A percentile compares a stretch with the other conserved stretches of the same genome.
Evolutionary conservation across 2,888 invertebrate genomes (phyloP).

Genomic region (Drosophila buzzatii): DNA sequence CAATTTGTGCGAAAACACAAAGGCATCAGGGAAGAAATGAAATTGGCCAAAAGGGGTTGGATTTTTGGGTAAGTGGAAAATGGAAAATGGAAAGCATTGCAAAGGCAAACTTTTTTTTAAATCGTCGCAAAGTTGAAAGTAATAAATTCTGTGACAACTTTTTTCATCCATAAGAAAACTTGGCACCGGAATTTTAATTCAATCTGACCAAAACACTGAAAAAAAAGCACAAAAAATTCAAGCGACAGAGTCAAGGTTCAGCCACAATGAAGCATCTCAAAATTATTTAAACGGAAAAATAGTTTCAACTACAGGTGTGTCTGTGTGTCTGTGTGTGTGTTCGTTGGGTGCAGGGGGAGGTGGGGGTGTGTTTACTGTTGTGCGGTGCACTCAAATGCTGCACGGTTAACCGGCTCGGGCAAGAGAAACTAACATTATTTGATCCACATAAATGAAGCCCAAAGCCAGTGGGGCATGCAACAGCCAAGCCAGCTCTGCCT

Average conservation of each 20-base stretch:
- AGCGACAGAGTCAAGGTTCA: conserved; percentile 54
- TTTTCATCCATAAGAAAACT: conserved; percentile 35
- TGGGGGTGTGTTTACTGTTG: conserved; percentile 14
- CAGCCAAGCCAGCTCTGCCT: conserved; percentile 21
- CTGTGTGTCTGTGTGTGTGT: conserved; percentile 11
- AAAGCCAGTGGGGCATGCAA: conserved; percentile 58
- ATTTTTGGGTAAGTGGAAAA: conserved; percentile 34
- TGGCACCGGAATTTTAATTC: conserved; percentile 57
- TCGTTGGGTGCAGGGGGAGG: conserved; percentile 10
- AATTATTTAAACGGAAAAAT: conserved; percentile 72
- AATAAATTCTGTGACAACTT: conserved; percentile 65
- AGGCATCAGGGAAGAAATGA: conserved; percentile 51
- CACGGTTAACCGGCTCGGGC: conserved; percentile 55
- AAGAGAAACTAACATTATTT: conserved; percentile 61
- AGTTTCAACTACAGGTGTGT: conserved; percentile 32
- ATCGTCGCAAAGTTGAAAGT: conserved; percentile 54
- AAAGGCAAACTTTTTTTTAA: conserved; percentile 47
- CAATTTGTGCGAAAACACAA: conserved; percentile 73
- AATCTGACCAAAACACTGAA: conserved; percentile 26
- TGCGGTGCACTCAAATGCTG: conserved; percentile 46
- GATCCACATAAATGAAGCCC: conserved; percentile 71
- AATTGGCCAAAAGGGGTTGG: conserved; percentile 68
- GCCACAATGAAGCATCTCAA: conserved; percentile 44
- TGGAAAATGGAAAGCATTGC: conserved; percentile 25
- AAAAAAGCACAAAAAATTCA: conserved; percentile 15